Evolutionary conservation across 2,113 vertebrate genomes (phyloP).

Genomic region (Vireo altiloquus): DNA sequence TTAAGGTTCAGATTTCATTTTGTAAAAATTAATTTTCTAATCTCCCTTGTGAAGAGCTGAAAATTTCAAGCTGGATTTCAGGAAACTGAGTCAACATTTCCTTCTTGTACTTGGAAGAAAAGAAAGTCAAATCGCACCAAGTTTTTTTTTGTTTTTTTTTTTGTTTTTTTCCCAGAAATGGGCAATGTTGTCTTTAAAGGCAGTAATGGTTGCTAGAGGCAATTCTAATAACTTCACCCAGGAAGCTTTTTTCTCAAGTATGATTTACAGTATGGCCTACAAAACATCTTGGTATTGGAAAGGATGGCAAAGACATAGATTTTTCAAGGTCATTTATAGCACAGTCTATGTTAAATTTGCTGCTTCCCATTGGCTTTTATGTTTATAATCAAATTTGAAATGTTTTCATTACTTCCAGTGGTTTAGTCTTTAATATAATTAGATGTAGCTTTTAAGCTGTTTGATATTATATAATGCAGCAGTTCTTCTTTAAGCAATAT

Average conservation of each 20-base stretch:
- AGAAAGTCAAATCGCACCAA: background rate
- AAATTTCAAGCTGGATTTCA: background rate
- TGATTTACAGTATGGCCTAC: background rate
- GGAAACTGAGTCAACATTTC: background rate
- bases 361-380: background rate
- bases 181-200: background rate
- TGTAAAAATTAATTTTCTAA: background rate
- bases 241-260: background rate
- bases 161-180: background rate
- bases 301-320: background rate
- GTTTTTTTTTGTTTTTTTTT: too few relatives aligned
- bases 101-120: background rate
- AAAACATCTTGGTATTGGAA: background rate
- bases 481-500: conserved; percentile 5
- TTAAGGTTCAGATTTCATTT: background rate
- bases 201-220: background rate
- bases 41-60: background rate
- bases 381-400: conserved; percentile 1
- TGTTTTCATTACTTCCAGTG: background rate
- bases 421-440: conserved; percentile 20
- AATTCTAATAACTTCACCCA: background rate
- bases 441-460: conserved; percentile 22
- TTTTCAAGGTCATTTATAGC: background rate
- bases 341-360: background rate
- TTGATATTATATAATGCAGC: conserved; percentile 16